These are phyloP conservation scores for Orchesella flavescens DNA, from an alignment of 2,888 invertebrate species.

Conservation along the genomic window DNA sequence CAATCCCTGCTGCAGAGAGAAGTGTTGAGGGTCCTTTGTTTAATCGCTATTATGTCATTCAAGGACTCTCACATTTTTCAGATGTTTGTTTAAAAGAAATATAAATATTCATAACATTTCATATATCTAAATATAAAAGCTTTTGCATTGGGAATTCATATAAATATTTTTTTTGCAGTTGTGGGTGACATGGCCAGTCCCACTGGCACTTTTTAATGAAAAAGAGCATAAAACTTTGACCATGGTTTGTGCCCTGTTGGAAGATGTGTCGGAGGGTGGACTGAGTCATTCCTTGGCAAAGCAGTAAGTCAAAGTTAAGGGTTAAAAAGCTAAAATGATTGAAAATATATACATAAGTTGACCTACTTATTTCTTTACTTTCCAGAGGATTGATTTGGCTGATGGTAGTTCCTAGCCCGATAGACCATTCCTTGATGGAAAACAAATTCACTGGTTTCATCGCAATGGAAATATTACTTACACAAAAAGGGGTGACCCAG, in stretches of 20 bases:
- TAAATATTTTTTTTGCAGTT: not conserved
- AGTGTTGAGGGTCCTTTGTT: not conserved
- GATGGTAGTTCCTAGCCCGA: not conserved
- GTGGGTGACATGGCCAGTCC: not conserved
- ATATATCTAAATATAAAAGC: not conserved
- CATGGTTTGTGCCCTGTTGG: not conserved
- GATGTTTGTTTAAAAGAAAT: not conserved
- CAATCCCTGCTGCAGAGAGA: not conserved
- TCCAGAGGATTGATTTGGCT: slow-evolving; percentile 14
- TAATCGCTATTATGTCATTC: slow-evolving; percentile 17
- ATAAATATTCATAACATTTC: not conserved
- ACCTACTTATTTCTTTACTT: not conserved
- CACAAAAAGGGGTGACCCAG: not conserved
- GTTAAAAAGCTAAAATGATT: too few relatives aligned
- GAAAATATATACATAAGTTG: not conserved
- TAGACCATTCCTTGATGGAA: not conserved
- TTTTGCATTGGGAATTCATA: too few relatives aligned
- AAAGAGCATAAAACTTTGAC: not conserved
- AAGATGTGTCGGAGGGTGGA: not conserved
- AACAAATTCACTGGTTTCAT: slow-evolving; percentile 12
- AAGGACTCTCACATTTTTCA: not conserved
- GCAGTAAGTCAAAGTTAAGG: not conserved
- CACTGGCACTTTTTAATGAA: not conserved
- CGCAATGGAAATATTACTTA: slow-evolving; percentile 12
- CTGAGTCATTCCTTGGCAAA: not conserved